phyloP scores from a whole-genome alignment of 30 jellyfish, hydroid and myxozoan genomes.

The Hydractinia symbiolongicarpus region DNA sequence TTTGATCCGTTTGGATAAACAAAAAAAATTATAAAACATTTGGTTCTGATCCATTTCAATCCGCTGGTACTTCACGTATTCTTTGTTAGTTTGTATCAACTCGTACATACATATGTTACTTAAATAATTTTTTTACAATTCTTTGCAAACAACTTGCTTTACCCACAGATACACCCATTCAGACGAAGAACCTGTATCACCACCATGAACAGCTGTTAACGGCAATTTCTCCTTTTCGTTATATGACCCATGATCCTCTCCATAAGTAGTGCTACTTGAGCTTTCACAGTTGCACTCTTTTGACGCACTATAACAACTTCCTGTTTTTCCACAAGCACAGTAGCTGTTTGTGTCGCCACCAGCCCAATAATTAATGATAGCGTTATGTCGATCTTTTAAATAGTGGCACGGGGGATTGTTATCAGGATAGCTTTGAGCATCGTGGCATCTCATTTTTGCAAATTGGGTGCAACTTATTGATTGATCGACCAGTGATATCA shows the following conservation, averaged over 20 bases:
- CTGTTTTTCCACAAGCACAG: constrained; percentile 10
- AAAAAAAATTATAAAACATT: too few relatives aligned
- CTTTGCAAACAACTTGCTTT: not conserved
- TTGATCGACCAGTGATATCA: constrained; percentile 2
- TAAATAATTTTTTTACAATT: not conserved
- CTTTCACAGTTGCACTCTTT: constrained; percentile 4
- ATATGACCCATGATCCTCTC: not conserved
- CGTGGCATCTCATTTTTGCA: not conserved
- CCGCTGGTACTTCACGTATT: too few relatives aligned
- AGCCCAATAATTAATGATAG: not conserved
- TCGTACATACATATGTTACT: too few relatives aligned
- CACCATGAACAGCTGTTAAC: not conserved
- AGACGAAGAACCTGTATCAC: not conserved
- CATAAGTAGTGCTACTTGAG: not conserved
- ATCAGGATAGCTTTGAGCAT: not conserved
- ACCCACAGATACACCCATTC: not conserved
- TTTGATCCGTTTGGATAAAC: too few relatives aligned
- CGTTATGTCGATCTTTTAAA: not conserved
- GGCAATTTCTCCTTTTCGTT: not conserved
- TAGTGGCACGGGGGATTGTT: not conserved
- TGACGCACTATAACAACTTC: not conserved
- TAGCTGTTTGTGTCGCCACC: not conserved
- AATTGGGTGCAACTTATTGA: not conserved
- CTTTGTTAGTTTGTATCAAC: too few relatives aligned
- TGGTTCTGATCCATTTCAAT: too few relatives aligned